These are phyloP conservation scores for Heliangelus exortis DNA, from an alignment of 2,797 vertebrate genomes.

Conservation along the genomic window DNA sequence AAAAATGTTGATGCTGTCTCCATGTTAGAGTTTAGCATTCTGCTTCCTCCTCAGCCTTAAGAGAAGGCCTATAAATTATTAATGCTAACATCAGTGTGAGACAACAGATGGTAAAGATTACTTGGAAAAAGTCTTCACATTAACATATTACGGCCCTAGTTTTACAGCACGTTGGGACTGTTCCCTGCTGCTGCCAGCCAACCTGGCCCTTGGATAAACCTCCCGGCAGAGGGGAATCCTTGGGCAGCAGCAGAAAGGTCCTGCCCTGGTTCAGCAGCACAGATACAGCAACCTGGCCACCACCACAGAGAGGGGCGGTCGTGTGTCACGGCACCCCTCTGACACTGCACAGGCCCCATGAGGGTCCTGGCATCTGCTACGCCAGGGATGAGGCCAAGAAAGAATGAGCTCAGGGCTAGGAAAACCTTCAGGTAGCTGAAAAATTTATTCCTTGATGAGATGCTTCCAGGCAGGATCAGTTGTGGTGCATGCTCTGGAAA, in stretches of 20 bases:
- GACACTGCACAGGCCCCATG: accelerated
- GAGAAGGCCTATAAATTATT: slow-evolving; percentile 72
- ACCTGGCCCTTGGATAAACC: neutral
- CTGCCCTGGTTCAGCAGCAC: neutral
- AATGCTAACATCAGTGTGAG: slow-evolving; percentile 69
- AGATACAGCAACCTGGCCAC: neutral
- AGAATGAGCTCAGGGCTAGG: neutral
- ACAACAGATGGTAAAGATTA: slow-evolving; percentile 76
- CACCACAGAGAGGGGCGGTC: neutral
- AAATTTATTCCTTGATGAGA: neutral
- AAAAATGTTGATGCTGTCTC: neutral
- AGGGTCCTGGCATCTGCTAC: neutral
- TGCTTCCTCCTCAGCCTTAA: slow-evolving; percentile 59
- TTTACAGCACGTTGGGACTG: slow-evolving; percentile 30
- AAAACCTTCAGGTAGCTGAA: neutral
- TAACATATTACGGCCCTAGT: slow-evolving; percentile 39
- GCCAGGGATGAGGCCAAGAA: neutral
- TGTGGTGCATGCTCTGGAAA: neutral
- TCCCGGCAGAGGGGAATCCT: slow-evolving; percentile 7
- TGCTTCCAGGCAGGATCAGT: neutral
- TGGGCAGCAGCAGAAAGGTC: slow-evolving; percentile 33
- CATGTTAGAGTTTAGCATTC: slow-evolving; percentile 56
- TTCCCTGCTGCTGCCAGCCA: slow-evolving; percentile 45
- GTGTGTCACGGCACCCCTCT: neutral
- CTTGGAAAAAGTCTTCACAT: slow-evolving; percentile 66